A percentile compares a stretch with the other conserved stretches of the same genome.
These are phyloP conservation scores for Ceraclea dissimilis DNA, from an alignment of 2,888 invertebrate genomes.

Conservation along the genomic window DNA sequence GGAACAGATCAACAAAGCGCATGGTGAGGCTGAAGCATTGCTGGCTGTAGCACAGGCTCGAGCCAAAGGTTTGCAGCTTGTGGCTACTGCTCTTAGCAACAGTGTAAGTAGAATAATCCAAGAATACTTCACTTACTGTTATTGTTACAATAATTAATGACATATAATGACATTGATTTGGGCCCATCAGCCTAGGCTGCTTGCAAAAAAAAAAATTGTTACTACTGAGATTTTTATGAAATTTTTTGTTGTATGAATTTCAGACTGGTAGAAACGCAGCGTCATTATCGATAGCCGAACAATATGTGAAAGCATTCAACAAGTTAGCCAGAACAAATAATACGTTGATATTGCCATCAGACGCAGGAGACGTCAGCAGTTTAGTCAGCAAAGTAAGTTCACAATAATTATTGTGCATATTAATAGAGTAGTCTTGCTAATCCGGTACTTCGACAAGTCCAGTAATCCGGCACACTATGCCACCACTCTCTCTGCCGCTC, in stretches of 20 bases:
- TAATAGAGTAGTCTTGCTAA: no score
- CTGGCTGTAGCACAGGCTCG: constrained; percentile 87
- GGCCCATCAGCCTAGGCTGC: no score
- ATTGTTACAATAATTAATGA: neutral
- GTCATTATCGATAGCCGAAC: constrained; percentile 85
- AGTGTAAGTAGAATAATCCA: constrained; percentile 30
- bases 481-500: neutral
- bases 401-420: no score
- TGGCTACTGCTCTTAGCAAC: constrained; percentile 55
- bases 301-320: constrained; percentile 91
- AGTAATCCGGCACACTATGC: neutral
- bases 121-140: neutral
- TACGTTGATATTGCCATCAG: constrained; percentile 88
- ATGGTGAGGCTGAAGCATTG: constrained; percentile 87
- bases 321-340: constrained; percentile 89
- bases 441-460: no score
- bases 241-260: no score
- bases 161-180: no score
- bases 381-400: constrained; percentile 69
- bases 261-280: constrained; percentile 86
- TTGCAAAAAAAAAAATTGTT: no score
- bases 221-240: no score
- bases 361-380: constrained; percentile 72
- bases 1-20: constrained; percentile 91
- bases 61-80: constrained; percentile 70